A percentile compares a stretch with the other conserved stretches of the same genome.
Evolutionary conservation across 2,797 vertebrate genomes (phyloP).

Genomic region (Pristis pectinata): DNA sequence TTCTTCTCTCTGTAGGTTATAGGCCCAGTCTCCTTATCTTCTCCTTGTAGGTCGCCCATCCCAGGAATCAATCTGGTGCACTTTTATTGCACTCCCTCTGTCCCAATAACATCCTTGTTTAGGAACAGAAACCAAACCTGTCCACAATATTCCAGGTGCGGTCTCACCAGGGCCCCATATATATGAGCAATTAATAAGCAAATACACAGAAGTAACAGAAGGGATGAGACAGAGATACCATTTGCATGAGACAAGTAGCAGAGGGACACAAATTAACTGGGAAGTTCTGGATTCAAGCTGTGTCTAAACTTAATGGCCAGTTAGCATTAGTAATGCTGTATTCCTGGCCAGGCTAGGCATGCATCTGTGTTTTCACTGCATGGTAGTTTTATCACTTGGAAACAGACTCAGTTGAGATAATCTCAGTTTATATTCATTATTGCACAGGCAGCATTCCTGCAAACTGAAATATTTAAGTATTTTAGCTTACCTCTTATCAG

Average conservation of each 20-base stretch:
- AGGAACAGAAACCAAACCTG: no score
- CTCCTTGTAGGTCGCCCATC: no score
- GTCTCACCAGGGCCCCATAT: no score
- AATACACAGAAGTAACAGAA: neutral
- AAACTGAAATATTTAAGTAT: neutral
- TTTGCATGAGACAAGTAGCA: neutral
- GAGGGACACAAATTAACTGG: neutral
- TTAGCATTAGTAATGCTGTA: neutral
- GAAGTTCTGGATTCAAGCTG: neutral
- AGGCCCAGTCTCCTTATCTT: no score
- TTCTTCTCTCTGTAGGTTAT: no score
- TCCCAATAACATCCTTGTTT: no score
- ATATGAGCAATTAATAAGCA: no score
- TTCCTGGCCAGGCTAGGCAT: neutral
- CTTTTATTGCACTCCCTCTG: no score
- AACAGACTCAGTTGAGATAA: neutral
- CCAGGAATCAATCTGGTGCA: no score
- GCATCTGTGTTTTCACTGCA: neutral
- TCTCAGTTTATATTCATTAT: neutral
- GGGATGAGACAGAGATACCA: neutral
- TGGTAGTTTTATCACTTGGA: neutral
- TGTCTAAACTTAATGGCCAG: neutral
- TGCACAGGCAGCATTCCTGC: neutral
- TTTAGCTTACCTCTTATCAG: conserved; percentile 61
- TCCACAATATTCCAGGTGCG: no score